These are phyloP conservation scores for Vultur gryphus DNA, from an alignment of 2,797 vertebrate genomes.

Conservation along the genomic window DNA sequence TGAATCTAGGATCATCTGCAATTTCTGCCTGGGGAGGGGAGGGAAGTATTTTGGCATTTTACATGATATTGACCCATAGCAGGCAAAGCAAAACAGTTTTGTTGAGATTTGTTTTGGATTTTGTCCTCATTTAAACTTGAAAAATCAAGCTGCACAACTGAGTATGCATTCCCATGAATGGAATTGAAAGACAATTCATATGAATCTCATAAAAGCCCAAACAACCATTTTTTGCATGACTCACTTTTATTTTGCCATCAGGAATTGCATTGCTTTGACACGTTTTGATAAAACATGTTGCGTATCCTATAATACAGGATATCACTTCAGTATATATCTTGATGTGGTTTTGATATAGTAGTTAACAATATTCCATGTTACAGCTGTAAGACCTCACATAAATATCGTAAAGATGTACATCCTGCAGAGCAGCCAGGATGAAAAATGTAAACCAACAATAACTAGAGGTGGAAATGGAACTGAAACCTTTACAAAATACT, in stretches of 20 bases:
- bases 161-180: background rate
- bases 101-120: background rate
- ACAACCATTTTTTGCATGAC: background rate
- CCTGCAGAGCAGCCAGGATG: constrained; percentile 51
- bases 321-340: background rate
- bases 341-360: constrained; percentile 4
- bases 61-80: background rate
- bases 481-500: constrained; percentile 41
- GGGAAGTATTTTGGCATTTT: background rate
- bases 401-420: constrained; percentile 34
- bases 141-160: background rate
- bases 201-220: background rate
- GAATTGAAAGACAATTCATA: background rate
- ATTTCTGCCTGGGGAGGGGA: background rate
- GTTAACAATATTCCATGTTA: background rate
- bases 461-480: constrained; percentile 51
- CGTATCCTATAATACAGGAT: background rate
- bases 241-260: background rate
- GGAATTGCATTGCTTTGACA: background rate
- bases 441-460: constrained; percentile 59
- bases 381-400: constrained; percentile 27
- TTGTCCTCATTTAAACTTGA: background rate
- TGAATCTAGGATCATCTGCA: background rate
- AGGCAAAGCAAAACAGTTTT: background rate
- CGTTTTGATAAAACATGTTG: background rate